Base-by-base conservation (phyloP, 1,140 invertebrate genomes). In the Drosophila ogumai region DNA sequence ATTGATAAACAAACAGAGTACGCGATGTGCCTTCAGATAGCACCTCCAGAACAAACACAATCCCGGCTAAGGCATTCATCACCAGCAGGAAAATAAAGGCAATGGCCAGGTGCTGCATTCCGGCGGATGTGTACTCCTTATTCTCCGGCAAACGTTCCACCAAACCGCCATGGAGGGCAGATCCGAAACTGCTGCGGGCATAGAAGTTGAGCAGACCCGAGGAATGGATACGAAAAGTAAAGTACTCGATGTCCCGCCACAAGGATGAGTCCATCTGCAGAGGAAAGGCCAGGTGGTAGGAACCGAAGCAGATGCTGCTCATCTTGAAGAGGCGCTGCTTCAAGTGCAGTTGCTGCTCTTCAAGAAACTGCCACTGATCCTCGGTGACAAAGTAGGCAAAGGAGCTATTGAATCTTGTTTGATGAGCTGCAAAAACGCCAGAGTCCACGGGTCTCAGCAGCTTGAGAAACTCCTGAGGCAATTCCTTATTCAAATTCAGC, bases 351-450 rank as follows among this genome's bases (percentile, higher is more conserved):
- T 92, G 91, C 55, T 92, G 91, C 7, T 76, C 67, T 34, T 90
- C 77, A 2, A 92, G 69, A 32, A 92, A 92, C 47, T 75, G 55
- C 90, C 90, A 91, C 28, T 54, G 68, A 8, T 91, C 90, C 40
- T 91, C 86, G 31, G 86, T 91, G 0, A 90, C 75, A 15, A 82
- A 85, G 12, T 91, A 91, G 28, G 79, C 90, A 32, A 68, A 91
- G 2, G 85, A 90, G 32, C 57, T 87, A n/a, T 91, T 90, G 3
- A 91, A 78, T 1, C 6, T 17, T 0, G 78, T 55, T 25, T 82
- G 82, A 50, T 91, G 90, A 32, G 75, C 28, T 1, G 72, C 61
- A 54, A 84, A 92, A 0, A 82, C 59, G 1, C 67, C 77, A 1
- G 55, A 61, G 22, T 92, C 91, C 9, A 92, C 91, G 2, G 87